Evolutionary conservation across 2,113 vertebrate species (phyloP).

Genomic region (Pseudorasbora parva): DNA sequence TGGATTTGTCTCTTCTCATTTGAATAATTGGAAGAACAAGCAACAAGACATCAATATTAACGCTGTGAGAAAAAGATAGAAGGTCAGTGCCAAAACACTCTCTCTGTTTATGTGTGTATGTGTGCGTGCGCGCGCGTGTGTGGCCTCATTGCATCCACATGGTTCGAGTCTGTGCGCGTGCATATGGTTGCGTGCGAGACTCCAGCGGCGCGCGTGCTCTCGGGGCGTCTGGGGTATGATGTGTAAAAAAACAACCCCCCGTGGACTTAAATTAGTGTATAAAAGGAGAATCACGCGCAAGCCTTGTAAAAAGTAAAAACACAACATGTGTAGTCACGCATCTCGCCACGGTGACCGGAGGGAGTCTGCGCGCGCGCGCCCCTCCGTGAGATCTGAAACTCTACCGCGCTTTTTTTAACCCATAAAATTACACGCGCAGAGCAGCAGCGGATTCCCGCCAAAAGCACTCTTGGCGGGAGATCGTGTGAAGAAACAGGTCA

Average conservation of each 20-base stretch:
- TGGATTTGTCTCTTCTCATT: too few species aligned
- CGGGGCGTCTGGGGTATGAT: slow-evolving; percentile 64
- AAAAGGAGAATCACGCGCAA: slow-evolving; percentile 72
- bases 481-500: slow-evolving; percentile 17
- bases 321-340: slow-evolving; percentile 72
- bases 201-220: slow-evolving; percentile 38
- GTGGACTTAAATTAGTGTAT: slow-evolving; percentile 67
- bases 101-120: not conserved
- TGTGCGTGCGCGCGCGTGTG: not conserved
- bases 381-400: slow-evolving; percentile 58
- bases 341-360: slow-evolving; percentile 47
- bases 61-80: too few species aligned
- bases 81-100: too few species aligned
- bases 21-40: too few species aligned
- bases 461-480: slow-evolving; percentile 2
- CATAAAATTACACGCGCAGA: slow-evolving; percentile 2
- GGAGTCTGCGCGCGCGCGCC: slow-evolving; percentile 48
- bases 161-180: too few species aligned
- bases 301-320: slow-evolving; percentile 71
- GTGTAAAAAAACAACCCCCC: slow-evolving; percentile 67
- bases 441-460: not conserved
- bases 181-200: slow-evolving; percentile 40
- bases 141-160: too few species aligned
- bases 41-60: too few species aligned
- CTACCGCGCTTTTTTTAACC: not conserved